phyloP scores from a whole-genome alignment of 2,797 vertebrate species.

The Scleropages formosus region DNA sequence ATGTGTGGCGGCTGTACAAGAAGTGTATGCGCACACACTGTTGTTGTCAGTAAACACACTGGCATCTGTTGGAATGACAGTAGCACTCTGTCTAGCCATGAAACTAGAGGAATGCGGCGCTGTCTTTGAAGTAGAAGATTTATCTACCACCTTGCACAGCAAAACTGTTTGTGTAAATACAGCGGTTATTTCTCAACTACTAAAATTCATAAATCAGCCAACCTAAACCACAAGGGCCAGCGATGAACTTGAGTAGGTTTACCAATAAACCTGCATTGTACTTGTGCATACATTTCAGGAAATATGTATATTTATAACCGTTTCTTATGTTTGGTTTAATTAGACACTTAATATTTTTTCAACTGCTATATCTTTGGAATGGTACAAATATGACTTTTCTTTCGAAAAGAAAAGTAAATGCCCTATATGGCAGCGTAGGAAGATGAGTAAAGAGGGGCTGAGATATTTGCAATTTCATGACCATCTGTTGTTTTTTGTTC shows the following conservation, averaged over 20 bases:
- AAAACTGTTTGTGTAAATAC: background rate
- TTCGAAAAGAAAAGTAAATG: background rate
- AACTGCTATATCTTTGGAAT: background rate
- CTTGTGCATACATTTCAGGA: no score
- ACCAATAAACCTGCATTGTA: no score
- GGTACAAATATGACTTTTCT: background rate
- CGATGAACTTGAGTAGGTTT: no score
- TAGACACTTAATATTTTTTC: background rate
- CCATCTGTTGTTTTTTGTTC: background rate
- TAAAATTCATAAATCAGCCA: no score
- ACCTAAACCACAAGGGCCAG: no score
- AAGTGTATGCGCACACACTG: slow-evolving; percentile 2
- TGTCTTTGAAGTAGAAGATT: background rate
- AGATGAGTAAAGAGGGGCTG: no score
- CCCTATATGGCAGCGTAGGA: background rate
- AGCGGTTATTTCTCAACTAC: background rate
- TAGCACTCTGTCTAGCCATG: background rate
- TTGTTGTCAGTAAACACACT: background rate
- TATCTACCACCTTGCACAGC: background rate
- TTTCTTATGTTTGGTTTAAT: no score
- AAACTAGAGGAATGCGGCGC: background rate
- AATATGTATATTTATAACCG: no score
- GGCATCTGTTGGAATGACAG: no score
- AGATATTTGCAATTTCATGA: no score
- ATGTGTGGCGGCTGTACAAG: background rate